Evolutionary conservation across 2,113 vertebrate genomes (phyloP), one percentile per base, ranked within the genome.

Genomic region (Microtus oregoni): DNA sequence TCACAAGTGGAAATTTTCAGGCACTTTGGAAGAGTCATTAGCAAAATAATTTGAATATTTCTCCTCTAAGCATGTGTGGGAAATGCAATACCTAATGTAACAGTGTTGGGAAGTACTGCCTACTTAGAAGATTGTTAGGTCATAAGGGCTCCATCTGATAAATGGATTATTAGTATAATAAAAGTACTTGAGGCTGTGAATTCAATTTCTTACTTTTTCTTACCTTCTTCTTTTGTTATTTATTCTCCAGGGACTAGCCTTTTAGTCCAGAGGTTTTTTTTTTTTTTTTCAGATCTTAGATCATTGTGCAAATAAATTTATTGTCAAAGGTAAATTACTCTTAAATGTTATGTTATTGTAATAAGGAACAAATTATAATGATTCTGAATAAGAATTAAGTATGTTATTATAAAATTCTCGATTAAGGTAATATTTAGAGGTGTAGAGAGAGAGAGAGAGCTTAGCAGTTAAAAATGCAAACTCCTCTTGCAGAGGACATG

Each of bases 211-310:
- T 76, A 47, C 12, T 67, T 24, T 68, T 9, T 75, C 26, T 63
- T 13, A 67, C 3, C 7, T 7, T 20, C 2, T 32, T 20, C 41
- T 68, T 90, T 2, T 65, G 3, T 93, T 85, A 26, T 85, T 9
- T 28, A 10, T 5, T 41, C 1, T 8, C 0, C 3, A 52, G 6
- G 3, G n/a, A 55, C 17, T 41, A 24, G 19, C 3, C 1, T 85
- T 38, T 67, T 50, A 52, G 9, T 58, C 20, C 14, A 79, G 14
- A 7, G 41, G 22, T 24, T 24, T 41, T 41, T 50, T 50, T 50
- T 61, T 79, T 52, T 52, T 61, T 79, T 79, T 41, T 7, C 22
- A 89, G 5, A 19, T 22, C 55, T 50, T 12, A 24, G 15, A 24
- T 73, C 11, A 2, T 17, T 24, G 17, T 41, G 26, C 28, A 12